A percentile compares a stretch with the other conserved stretches of the same genome.
Evolutionary conservation across 1,140 invertebrate species (phyloP).

Genomic region (Atopsyche davidsoni): DNA sequence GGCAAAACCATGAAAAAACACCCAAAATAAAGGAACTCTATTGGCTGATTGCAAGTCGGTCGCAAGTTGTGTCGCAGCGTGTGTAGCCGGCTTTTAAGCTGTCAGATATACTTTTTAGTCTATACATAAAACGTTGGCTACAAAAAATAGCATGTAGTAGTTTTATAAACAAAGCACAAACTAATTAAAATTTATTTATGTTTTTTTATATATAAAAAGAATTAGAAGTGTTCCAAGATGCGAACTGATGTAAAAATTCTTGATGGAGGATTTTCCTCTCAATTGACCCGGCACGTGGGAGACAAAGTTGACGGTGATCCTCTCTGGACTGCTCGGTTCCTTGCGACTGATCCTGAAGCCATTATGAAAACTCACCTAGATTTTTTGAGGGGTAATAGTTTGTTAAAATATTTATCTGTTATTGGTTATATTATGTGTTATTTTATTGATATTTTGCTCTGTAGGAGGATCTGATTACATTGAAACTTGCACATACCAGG

Average conservation of each 20-base stretch:
- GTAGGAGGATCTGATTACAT: slow-evolving; percentile 56
- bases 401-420: not conserved
- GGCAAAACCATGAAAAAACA: no score
- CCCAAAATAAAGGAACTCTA: no score
- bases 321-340: slow-evolving; percentile 50
- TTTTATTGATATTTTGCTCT: slow-evolving; percentile 23
- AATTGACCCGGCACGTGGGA: slow-evolving; percentile 36
- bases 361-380: slow-evolving; percentile 47
- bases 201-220: no score
- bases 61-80: no score
- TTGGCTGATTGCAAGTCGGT: no score
- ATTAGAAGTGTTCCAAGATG: not conserved
- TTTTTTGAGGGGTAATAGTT: slow-evolving; percentile 41
- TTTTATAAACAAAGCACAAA: not conserved
- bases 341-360: slow-evolving; percentile 42
- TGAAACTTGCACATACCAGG: slow-evolving; percentile 59
- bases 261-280: slow-evolving; percentile 47
- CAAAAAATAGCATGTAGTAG: no score
- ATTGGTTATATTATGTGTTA: not conserved
- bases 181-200: slow-evolving; percentile 18
- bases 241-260: slow-evolving; percentile 30
- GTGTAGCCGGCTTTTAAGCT: no score
- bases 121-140: no score
- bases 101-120: no score
- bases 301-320: slow-evolving; percentile 37